Percentiles rank a stretch among this genome's conserved stretches.
phyloP scores from a whole-genome alignment of 2,888 invertebrate genomes.

The Baccha elongata region DNA sequence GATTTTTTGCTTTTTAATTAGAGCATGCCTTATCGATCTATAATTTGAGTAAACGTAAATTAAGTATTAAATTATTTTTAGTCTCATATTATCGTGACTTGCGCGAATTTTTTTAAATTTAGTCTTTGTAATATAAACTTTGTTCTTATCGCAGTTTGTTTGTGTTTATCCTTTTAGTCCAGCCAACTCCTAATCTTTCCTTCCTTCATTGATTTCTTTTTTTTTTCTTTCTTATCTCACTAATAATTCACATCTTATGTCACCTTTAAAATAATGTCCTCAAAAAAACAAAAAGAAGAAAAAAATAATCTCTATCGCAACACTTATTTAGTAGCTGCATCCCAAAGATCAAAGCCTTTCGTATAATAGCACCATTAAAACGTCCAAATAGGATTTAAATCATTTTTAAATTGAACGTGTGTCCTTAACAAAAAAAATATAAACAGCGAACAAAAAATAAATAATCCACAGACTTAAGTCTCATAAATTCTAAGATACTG shows the following conservation, averaged over 20 bases:
- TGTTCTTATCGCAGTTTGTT: too few species aligned
- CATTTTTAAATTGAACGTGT: constrained; percentile 65
- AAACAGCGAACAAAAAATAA: constrained; percentile 2
- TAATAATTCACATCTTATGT: constrained; percentile 14
- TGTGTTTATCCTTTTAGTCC: too few species aligned
- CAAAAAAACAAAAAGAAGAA: constrained; percentile 4
- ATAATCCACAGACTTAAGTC: constrained; percentile 29
- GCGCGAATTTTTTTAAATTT: too few species aligned
- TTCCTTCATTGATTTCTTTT: background rate
- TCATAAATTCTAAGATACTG: constrained; percentile 43
- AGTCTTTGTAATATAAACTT: too few species aligned
- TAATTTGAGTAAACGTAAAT: too few species aligned
- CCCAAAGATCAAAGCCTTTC: constrained; percentile 13
- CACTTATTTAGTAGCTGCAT: constrained; percentile 1
- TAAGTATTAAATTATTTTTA: too few species aligned
- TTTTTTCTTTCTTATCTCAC: background rate
- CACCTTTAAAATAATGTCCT: background rate
- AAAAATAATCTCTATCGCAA: background rate
- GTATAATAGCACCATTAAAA: constrained; percentile 41
- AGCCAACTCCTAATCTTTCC: background rate
- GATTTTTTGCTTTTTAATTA: too few species aligned
- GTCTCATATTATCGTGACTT: too few species aligned
- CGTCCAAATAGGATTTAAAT: constrained; percentile 60
- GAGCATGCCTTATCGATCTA: too few species aligned
- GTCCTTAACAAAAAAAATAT: background rate